Percentiles rank a stretch among this genome's conserved stretches.
Conservation (phyloP, 2,113 vertebrate genomes). For the Aphyosemion australe region DNA sequence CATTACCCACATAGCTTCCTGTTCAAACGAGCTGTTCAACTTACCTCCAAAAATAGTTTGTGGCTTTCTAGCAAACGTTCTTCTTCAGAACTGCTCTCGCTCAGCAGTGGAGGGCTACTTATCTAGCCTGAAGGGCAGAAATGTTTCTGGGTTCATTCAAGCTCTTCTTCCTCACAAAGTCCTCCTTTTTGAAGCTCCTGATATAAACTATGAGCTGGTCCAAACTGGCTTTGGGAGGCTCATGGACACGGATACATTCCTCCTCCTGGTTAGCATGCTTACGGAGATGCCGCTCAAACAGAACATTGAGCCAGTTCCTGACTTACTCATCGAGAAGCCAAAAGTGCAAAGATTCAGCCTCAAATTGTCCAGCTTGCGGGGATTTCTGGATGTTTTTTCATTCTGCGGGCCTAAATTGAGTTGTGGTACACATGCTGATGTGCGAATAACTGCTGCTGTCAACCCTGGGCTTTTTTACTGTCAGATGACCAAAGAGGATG, state of each 20-base stretch:
- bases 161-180: slow-evolving; percentile 81
- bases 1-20: slow-evolving; percentile 75
- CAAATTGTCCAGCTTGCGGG: slow-evolving; percentile 46
- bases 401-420: slow-evolving; percentile 74
- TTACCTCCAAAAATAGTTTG: slow-evolving; percentile 86
- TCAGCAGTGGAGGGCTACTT: slow-evolving; percentile 83
- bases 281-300: slow-evolving; percentile 73
- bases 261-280: slow-evolving; percentile 84
- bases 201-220: slow-evolving; percentile 80
- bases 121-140: slow-evolving; percentile 79
- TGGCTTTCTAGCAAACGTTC: slow-evolving; percentile 88
- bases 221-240: slow-evolving; percentile 82
- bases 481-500: slow-evolving; percentile 78
- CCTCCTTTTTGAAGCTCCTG: slow-evolving; percentile 85
- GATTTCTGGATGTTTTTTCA: slow-evolving; percentile 75
- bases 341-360: slow-evolving; percentile 48
- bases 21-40: slow-evolving; percentile 81
- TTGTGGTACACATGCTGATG: slow-evolving; percentile 76
- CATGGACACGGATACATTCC: slow-evolving; percentile 86
- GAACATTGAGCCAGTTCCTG: slow-evolving; percentile 54
- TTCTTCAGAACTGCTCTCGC: slow-evolving; percentile 77
- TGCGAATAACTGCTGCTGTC: slow-evolving; percentile 83
- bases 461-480: slow-evolving; percentile 86
- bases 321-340: slow-evolving; percentile 68
- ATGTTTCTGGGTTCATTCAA: slow-evolving; percentile 82